Evolutionary conservation across 2,888 invertebrate species (phyloP).

Genomic region (Hydraecia micacea): DNA sequence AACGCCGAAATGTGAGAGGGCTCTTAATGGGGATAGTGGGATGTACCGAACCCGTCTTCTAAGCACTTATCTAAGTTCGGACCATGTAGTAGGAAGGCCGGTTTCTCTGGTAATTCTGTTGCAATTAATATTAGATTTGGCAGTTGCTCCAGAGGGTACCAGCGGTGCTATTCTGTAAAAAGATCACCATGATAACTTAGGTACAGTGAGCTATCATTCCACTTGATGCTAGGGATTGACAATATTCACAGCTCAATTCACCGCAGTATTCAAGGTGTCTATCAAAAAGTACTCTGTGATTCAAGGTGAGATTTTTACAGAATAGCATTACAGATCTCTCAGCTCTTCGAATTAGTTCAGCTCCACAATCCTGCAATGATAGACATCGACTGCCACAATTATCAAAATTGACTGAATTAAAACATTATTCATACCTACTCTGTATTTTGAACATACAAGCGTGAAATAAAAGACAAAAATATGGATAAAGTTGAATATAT

Average conservation of each 20-base stretch:
- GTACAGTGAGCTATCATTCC: too few species aligned
- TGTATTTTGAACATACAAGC: neutral
- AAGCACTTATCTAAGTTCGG: neutral
- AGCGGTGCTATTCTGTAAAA: too few species aligned
- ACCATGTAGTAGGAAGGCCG: neutral
- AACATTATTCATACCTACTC: neutral
- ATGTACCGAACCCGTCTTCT: neutral
- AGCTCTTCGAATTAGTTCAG: neutral
- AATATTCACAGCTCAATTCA: too few species aligned
- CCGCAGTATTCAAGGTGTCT: too few species aligned
- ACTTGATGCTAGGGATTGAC: too few species aligned
- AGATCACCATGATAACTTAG: too few species aligned
- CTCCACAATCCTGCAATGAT: neutral
- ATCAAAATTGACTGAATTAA: neutral
- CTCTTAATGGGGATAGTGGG: too few species aligned
- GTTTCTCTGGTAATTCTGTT: neutral
- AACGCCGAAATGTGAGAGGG: too few species aligned
- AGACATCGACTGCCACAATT: neutral
- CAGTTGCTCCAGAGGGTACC: too few species aligned
- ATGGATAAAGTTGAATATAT: slow-evolving; percentile 56
- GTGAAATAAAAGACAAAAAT: slow-evolving; percentile 39
- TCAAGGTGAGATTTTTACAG: too few species aligned
- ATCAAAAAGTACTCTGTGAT: too few species aligned
- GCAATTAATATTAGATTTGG: neutral
- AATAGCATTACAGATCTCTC: too few species aligned